phyloP scores from a whole-genome alignment of 2,113 vertebrate genomes.

The Cavia porcellus region DNA sequence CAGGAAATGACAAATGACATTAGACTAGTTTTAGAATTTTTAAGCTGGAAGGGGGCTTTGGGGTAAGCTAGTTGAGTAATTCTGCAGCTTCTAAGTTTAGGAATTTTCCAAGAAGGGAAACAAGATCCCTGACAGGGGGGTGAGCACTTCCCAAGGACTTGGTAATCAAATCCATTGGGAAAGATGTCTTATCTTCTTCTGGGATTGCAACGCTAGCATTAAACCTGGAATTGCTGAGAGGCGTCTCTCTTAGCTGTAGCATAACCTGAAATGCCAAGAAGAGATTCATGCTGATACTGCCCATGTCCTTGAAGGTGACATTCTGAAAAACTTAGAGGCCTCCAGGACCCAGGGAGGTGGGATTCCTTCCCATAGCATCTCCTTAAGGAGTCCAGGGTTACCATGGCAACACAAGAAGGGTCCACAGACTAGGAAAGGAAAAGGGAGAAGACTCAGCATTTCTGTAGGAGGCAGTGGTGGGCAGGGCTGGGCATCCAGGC shows the following conservation, averaged over 20 bases:
- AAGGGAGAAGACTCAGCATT: background rate
- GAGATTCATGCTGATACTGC: constrained; percentile 86
- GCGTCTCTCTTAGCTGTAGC: background rate
- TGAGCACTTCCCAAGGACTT: background rate
- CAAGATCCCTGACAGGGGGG: background rate
- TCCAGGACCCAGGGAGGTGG: constrained; percentile 96
- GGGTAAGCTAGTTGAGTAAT: background rate
- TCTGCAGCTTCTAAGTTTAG: background rate
- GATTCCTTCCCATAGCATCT: constrained; percentile 96
- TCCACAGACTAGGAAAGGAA: constrained; percentile 89
- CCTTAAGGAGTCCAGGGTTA: constrained; percentile 97
- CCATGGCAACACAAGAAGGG: constrained; percentile 92
- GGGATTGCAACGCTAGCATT: background rate
- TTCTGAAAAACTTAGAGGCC: constrained; percentile 95
- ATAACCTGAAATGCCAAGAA: background rate
- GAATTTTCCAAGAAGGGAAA: background rate
- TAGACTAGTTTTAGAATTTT: constrained; percentile 9
- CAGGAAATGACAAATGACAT: background rate
- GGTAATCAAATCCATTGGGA: background rate
- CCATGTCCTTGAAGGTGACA: constrained; percentile 88
- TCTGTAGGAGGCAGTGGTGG: rapidly evolving
- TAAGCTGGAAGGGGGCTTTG: background rate
- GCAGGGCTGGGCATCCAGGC: too few relatives aligned
- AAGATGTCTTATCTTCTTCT: background rate
- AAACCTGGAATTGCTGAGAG: background rate